Percentiles rank a stretch among this genome's conserved stretches.
phyloP scores from a whole-genome alignment of 1,140 invertebrate species.

The Drosophila prosaltans region DNA sequence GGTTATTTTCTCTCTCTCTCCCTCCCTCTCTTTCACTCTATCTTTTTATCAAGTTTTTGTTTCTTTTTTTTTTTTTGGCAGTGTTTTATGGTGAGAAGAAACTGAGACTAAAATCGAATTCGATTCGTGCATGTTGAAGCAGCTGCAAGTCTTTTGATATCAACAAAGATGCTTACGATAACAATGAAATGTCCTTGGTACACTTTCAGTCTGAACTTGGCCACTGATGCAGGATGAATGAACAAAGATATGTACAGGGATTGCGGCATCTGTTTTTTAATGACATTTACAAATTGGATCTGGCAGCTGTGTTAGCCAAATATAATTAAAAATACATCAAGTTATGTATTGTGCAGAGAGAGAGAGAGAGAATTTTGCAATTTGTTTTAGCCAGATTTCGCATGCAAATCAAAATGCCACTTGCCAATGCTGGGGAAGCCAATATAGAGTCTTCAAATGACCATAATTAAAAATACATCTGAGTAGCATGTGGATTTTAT shows the following conservation, averaged over 20 bases:
- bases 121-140: slow-evolving; percentile 42
- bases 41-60: slow-evolving; percentile 20
- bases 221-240: slow-evolving; percentile 37
- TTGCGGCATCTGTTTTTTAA: no score
- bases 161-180: slow-evolving; percentile 54
- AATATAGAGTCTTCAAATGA: slow-evolving; percentile 59
- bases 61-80: slow-evolving; percentile 23
- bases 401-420: slow-evolving; percentile 59
- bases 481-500: slow-evolving; percentile 66
- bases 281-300: slow-evolving; percentile 35
- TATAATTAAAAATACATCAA: slow-evolving; percentile 75
- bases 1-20: background rate
- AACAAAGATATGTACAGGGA: background rate
- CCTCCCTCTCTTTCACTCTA: background rate
- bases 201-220: slow-evolving; percentile 46
- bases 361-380: slow-evolving; percentile 39
- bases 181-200: slow-evolving; percentile 65
- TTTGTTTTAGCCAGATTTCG: slow-evolving; percentile 46
- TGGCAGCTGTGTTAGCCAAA: slow-evolving; percentile 31
- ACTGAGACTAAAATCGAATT: slow-evolving; percentile 57
- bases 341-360: slow-evolving; percentile 31
- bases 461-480: slow-evolving; percentile 80
- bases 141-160: slow-evolving; percentile 49
- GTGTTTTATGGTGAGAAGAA: slow-evolving; percentile 73
- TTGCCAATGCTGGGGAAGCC: slow-evolving; percentile 36